A percentile compares a stretch with the other conserved stretches of the same genome.
Conservation (phyloP, 1,140 invertebrate genomes). For the Dolichoris vasculosae region DNA sequence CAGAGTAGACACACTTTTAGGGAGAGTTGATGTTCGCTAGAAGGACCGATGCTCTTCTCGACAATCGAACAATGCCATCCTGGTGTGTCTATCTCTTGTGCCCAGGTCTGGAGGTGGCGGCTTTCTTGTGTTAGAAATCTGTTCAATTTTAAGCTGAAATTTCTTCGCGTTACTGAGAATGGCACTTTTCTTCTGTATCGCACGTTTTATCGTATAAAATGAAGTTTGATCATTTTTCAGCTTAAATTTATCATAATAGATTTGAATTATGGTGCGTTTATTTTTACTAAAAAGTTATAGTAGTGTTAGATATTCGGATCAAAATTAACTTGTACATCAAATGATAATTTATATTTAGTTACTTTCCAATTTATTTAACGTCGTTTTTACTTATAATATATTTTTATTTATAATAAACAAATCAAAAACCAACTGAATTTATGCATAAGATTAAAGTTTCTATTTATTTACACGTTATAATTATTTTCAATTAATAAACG, state of each 20-base stretch:
- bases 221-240: neutral
- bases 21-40: slow-evolving; percentile 20
- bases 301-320: too few species aligned
- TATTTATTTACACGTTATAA: too few species aligned
- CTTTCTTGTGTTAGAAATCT: slow-evolving; percentile 9
- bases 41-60: slow-evolving; percentile 14
- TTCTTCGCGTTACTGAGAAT: neutral
- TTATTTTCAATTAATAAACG: too few species aligned
- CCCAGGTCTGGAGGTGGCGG: neutral
- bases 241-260: neutral
- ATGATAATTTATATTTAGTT: too few species aligned
- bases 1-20: slow-evolving; percentile 8
- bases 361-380: too few species aligned
- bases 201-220: neutral
- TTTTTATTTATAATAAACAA: too few species aligned
- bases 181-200: neutral
- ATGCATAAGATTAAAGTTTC: too few species aligned
- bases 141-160: slow-evolving; percentile 20
- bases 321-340: too few species aligned
- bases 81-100: neutral
- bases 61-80: slow-evolving; percentile 19
- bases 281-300: neutral
- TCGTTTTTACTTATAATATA: too few species aligned
- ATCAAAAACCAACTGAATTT: too few species aligned
- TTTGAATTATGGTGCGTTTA: neutral